Evolutionary conservation across 2,888 invertebrate species (phyloP), one percentile per base, ranked within the genome.

Genomic region (Drosophila quinaria): DNA sequence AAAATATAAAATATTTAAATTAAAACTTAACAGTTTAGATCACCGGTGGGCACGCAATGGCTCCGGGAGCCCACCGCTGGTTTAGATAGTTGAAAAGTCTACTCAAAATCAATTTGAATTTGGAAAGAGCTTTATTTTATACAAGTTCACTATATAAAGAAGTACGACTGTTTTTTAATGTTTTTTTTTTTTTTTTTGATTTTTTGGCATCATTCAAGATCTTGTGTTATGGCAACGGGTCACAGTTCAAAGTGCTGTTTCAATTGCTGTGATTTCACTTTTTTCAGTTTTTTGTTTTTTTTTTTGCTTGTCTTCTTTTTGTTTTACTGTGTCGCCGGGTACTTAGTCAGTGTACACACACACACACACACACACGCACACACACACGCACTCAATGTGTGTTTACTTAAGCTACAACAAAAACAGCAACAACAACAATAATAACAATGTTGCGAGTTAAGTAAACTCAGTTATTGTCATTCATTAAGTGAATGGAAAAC

Each of bases 401-500:
- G 65, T 83, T 78, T 76, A 56, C 74, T 64, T 68, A 31, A 56
- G 58, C 76, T 51, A 65, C 59, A 59, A 65, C 59, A 62, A 42
- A 37, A 49, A 64, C 55, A 70, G 58, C 42, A 50, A 41, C 25
- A 25, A 25, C 25, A 25, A 25, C 25, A 51, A 64, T 59, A 58
- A 35, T 54, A 64, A 64, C 58, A 54, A 69, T 56, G 56, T 63
- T 56, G 49, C 47, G 46, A 44, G 69, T 76, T 67, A 55, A 83
- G 84, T 66, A 81, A 81, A 81, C 81, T 69, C 62, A 72, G 65
- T 82, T 83, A 82, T 81, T 83, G 85, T 84, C 80, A 74, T 74
- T 81, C 79, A 70, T 81, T 85, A 83, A 83, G 83, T 81, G 85
- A 83, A 72, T 83, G 78, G 76, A 70, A 75, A 81, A 76, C 70